Evolutionary conservation across 2,113 vertebrate genomes (phyloP).

Genomic region (Poecilia latipinna): DNA sequence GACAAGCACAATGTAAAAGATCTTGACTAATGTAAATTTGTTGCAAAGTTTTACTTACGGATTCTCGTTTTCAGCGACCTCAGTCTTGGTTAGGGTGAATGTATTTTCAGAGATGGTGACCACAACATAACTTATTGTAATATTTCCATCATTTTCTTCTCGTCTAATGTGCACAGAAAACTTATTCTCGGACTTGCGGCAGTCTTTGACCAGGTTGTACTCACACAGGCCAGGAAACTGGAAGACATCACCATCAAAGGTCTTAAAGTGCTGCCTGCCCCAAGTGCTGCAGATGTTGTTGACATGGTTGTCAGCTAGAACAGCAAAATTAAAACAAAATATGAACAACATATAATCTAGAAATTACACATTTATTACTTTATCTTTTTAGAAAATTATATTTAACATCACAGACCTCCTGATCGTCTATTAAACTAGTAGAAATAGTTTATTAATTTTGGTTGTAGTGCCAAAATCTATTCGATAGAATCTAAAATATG

Average conservation of each 20-base stretch:
- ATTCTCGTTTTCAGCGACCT: slow-evolving; percentile 77
- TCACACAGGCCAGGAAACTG: slow-evolving; percentile 88
- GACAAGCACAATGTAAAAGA: neutral
- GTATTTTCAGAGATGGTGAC: slow-evolving; percentile 80
- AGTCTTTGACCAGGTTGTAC: slow-evolving; percentile 92
- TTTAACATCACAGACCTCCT: too few relatives aligned
- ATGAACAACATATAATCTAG: too few relatives aligned
- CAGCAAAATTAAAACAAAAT: neutral
- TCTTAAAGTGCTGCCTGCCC: slow-evolving; percentile 93
- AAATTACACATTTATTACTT: too few relatives aligned
- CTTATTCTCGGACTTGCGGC: slow-evolving; percentile 80
- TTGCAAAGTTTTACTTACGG: slow-evolving; percentile 80
- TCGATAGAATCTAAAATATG: neutral
- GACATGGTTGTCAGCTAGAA: slow-evolving; percentile 84
- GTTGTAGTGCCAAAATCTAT: too few relatives aligned
- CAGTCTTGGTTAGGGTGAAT: slow-evolving; percentile 77
- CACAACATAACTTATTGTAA: slow-evolving; percentile 79
- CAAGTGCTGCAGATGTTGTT: slow-evolving; percentile 94
- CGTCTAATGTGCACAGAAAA: slow-evolving; percentile 90
- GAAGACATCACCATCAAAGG: slow-evolving; percentile 90
- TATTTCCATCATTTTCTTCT: slow-evolving; percentile 38
- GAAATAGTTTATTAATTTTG: too few relatives aligned
- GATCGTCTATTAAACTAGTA: too few relatives aligned
- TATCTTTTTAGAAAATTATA: neutral
- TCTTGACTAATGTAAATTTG: neutral